A percentile compares a stretch with the other conserved stretches of the same genome.
Evolutionary conservation across 2,888 invertebrate species (phyloP).

Genomic region (Drosophila pegasa): DNA sequence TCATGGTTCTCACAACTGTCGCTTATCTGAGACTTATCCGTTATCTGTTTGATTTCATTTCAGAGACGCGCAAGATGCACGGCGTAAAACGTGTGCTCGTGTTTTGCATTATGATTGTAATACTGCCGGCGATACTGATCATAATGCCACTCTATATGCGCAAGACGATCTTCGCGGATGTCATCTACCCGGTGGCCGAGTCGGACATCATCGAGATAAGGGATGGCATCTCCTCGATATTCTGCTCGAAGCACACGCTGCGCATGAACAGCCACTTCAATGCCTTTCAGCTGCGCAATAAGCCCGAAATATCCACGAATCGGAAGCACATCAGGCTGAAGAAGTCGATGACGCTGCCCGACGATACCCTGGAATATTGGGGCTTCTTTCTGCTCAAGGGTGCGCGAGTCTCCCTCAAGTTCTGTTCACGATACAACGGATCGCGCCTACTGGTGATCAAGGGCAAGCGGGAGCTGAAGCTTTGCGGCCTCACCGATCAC

Average conservation of each 20-base stretch:
- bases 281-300: conserved; percentile 90
- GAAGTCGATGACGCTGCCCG: conserved; percentile 93
- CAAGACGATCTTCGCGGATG: conserved; percentile 91
- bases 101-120: conserved; percentile 91
- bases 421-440: conserved; percentile 92
- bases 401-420: conserved; percentile 91
- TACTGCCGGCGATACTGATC: conserved; percentile 91
- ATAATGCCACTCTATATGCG: conserved; percentile 91
- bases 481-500: conserved; percentile 91
- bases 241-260: conserved; percentile 91
- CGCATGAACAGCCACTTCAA: conserved; percentile 90
- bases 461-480: conserved; percentile 91
- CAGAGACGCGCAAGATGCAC: conserved; percentile 90
- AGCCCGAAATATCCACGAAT: conserved; percentile 89
- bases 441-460: conserved; percentile 92
- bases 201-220: conserved; percentile 93
- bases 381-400: conserved; percentile 93
- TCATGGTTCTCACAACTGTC: conserved; percentile 1
- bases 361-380: conserved; percentile 95
- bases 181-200: conserved; percentile 91
- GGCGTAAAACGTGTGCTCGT: conserved; percentile 91
- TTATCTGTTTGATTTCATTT: conserved; percentile 69
- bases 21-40: conserved; percentile 33
- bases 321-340: conserved; percentile 91
- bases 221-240: conserved; percentile 92